Evolutionary conservation across 1,140 invertebrate genomes (phyloP).

Genomic region (Monochamus saltuarius): DNA sequence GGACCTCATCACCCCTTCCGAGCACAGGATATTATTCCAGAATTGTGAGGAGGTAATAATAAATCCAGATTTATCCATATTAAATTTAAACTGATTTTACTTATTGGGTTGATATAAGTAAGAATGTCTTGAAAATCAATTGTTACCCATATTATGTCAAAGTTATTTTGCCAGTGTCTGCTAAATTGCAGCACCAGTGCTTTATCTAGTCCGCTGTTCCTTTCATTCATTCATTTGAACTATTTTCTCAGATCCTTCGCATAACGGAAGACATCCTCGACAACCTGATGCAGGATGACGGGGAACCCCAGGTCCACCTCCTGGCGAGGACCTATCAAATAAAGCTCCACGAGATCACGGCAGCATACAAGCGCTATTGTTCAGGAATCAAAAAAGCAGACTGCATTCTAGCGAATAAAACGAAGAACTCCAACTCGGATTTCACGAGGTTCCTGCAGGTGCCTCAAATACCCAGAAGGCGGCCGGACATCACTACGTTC

Average conservation of each 20-base stretch:
- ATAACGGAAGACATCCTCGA: conserved; percentile 79
- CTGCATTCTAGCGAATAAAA: conserved; percentile 68
- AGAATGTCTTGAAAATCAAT: too few relatives aligned
- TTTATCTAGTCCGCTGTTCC: too few relatives aligned
- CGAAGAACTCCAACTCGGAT: conserved; percentile 53
- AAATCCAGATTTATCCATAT: background rate
- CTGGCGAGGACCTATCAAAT: conserved; percentile 70
- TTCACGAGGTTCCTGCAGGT: conserved; percentile 65
- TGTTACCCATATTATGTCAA: too few relatives aligned
- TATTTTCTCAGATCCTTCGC: conserved; percentile 67
- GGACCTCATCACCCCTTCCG: conserved; percentile 70
- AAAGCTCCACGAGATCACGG: conserved; percentile 69
- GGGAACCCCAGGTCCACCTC: conserved; percentile 64
- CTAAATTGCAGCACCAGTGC: too few relatives aligned
- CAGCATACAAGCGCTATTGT: conserved; percentile 76
- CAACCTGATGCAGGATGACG: conserved; percentile 70
- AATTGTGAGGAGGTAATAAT: conserved; percentile 72
- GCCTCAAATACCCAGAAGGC: conserved; percentile 72
- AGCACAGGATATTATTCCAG: conserved; percentile 78
- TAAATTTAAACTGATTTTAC: too few relatives aligned
- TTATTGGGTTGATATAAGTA: too few relatives aligned
- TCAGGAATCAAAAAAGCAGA: conserved; percentile 79
- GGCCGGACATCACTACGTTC: conserved; percentile 79
- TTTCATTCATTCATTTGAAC: too few relatives aligned
- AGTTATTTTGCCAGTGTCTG: too few relatives aligned